Conservation (phyloP, 2,888 invertebrate genomes). For the Cosmorhoe ocellata region DNA sequence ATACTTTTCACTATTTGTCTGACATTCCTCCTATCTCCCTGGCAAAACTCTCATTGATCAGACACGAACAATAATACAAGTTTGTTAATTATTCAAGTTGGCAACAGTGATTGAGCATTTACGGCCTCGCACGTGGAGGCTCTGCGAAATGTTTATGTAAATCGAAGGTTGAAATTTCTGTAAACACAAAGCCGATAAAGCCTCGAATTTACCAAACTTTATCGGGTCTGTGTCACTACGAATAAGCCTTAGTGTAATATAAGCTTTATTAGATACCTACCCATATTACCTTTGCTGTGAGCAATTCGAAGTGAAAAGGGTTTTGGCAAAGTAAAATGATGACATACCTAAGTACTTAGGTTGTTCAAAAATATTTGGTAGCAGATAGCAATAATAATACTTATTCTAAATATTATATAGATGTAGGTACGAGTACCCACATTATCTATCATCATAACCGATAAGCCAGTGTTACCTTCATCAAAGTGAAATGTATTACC, state of each 20-base stretch:
- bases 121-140: slow-evolving; percentile 6
- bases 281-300: background rate
- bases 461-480: too few species aligned
- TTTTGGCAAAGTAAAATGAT: too few species aligned
- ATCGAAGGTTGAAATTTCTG: slow-evolving; percentile 48
- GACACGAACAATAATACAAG: background rate
- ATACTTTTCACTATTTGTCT: too few species aligned
- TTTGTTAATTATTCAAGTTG: slow-evolving; percentile 17
- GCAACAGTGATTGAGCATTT: slow-evolving; percentile 22
- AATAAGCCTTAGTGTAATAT: background rate
- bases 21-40: too few species aligned
- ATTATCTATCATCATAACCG: too few species aligned
- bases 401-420: too few species aligned
- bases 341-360: too few species aligned
- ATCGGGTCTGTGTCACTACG: slow-evolving; percentile 9
- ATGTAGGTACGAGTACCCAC: too few species aligned
- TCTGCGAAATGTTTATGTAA: slow-evolving; percentile 41
- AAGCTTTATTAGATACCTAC: background rate
- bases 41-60: background rate
- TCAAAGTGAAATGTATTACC: too few species aligned
- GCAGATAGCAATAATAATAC: too few species aligned
- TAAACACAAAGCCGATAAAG: slow-evolving; percentile 44
- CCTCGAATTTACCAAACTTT: slow-evolving; percentile 43
- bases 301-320: too few species aligned
- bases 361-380: too few species aligned